Evolutionary conservation across 2,888 invertebrate species (phyloP), one percentile per base, ranked within the genome.

Genomic region (Tetragonula carbonaria): DNA sequence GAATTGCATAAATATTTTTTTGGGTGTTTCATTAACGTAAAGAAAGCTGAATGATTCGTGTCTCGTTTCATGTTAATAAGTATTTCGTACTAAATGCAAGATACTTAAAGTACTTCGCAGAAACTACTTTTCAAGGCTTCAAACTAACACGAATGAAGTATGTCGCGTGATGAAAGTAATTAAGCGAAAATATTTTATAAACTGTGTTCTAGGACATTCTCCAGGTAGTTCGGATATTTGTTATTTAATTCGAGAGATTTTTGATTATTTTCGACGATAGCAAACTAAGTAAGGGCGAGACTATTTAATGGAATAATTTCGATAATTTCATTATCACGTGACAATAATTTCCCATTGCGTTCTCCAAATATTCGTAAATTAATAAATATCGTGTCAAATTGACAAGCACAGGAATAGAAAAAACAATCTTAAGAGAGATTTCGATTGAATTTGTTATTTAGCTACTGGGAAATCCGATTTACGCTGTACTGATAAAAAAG

Each of bases 301-400:
- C 28, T 18, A 59, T 59, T 57, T n/a, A 59, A 2, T 62, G 62
- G 21, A 18, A 6, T 21, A 28, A 18, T 62, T 28, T 62, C 18
- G 16, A 62, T 18, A 16, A 62, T 28, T n/a, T 68, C 8, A 23
- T 38, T 59, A 59, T 13, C 11, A 8, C 0, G 16, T 16, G 59
- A 76, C 45, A 68, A 62, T 33, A 57, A 21, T 45, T 68, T 68
- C 45, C n/a, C 4, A 68, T 62, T 67, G 50, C 16, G 28, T 59
- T 76, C 14, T 23, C 14, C 16, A 45, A 67, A 50, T 14, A 45
- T 8, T 11, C 0, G 23, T 33, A 33, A 76, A 68, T 21, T 68
- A 50, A 33, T 51, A 33, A 6, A 13, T 21, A n/a, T 21, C 45
- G n/a, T 33, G 5, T 18, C 4, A 18, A 67, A 51, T 0, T 23